A percentile compares a stretch with the other conserved stretches of the same genome.
Conservation (phyloP, 2,113 vertebrate species). For the Emydura subglobosa region DNA sequence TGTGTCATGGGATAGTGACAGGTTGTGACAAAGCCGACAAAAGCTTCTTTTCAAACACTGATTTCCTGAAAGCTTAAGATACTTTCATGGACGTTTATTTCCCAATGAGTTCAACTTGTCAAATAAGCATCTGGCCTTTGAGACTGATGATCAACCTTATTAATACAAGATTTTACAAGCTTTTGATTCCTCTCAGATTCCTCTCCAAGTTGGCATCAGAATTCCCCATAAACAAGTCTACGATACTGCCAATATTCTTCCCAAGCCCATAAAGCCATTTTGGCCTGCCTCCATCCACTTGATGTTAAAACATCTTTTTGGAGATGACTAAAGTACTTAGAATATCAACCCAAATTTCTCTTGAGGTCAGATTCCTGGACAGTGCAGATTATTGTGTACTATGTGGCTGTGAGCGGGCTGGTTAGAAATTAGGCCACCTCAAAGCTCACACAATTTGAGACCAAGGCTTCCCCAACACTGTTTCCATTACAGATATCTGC, state of each 20-base stretch:
- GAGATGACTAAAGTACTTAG: neutral
- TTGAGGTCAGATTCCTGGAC: neutral
- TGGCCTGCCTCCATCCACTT: neutral
- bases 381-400: neutral
- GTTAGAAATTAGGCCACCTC: neutral
- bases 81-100: neutral
- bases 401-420: neutral
- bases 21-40: accelerated
- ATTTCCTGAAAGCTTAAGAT: neutral
- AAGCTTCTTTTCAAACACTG: no score
- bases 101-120: neutral
- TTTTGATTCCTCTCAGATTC: no score
- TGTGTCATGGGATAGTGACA: neutral
- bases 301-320: neutral
- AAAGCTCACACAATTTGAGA: accelerated
- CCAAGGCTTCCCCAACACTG: no score
- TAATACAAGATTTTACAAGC: no score
- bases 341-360: neutral
- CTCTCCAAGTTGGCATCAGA: neutral
- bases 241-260: neutral
- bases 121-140: neutral
- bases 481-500: neutral
- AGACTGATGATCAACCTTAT: neutral
- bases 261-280: neutral
- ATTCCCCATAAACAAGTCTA: neutral